Conservation (phyloP, 2,113 vertebrate genomes). For the Sturnira hondurensis region DNA sequence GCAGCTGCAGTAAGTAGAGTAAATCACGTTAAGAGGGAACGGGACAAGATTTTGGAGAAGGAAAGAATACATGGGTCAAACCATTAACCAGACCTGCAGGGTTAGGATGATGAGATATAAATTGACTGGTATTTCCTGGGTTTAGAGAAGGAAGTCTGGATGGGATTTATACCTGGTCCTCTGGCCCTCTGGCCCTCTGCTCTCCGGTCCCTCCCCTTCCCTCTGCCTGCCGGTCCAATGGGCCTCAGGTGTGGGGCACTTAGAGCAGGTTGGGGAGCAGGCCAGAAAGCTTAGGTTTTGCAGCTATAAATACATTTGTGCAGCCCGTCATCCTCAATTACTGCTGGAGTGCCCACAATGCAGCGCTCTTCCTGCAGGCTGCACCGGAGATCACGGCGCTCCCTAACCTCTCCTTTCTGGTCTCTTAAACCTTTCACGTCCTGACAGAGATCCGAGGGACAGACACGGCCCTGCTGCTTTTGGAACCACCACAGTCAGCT, state of each 20-base stretch:
- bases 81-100: constrained; percentile 66
- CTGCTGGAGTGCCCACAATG: neutral
- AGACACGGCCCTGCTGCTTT: neutral
- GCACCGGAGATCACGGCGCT: neutral
- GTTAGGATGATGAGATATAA: constrained; percentile 79
- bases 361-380: neutral
- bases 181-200: neutral
- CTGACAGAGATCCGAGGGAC: neutral
- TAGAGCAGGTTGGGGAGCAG: neutral
- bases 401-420: neutral
- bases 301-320: constrained; percentile 54
- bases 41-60: constrained; percentile 79
- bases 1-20: constrained; percentile 80
- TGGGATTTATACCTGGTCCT: constrained; percentile 63
- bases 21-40: constrained; percentile 83
- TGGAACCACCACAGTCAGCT: neutral
- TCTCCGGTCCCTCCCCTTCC: neutral
- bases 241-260: neutral
- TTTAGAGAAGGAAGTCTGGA: constrained; percentile 63
- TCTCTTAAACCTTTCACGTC: neutral
- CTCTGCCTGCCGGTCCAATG: neutral
- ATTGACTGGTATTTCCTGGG: constrained; percentile 77
- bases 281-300: constrained; percentile 49
- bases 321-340: constrained; percentile 47
- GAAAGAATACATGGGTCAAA: constrained; percentile 56